phyloP scores from a whole-genome alignment of 2,888 invertebrate genomes.

The Physocephala rufipes region DNA sequence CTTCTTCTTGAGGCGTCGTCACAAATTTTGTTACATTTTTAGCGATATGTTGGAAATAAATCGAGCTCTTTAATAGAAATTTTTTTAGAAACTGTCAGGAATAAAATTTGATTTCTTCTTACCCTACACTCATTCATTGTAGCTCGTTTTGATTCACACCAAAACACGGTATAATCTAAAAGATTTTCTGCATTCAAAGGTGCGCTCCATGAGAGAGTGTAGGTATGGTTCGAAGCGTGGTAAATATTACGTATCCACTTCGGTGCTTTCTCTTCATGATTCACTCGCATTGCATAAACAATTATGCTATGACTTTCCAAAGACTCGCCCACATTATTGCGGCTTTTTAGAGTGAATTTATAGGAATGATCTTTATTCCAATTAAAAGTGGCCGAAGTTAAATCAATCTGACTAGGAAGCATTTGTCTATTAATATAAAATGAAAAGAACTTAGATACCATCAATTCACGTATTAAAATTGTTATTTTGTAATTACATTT shows the following conservation, averaged over 20 bases:
- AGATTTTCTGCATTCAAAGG: slow-evolving; percentile 63
- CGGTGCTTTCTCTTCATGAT: slow-evolving; percentile 40
- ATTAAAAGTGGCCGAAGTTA: slow-evolving; percentile 45
- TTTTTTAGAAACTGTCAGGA: slow-evolving; percentile 3
- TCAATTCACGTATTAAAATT: too few relatives aligned
- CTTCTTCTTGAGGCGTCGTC: slow-evolving; percentile 69
- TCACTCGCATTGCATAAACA: slow-evolving; percentile 40
- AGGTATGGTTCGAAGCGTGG: slow-evolving; percentile 70
- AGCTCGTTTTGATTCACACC: slow-evolving; percentile 72
- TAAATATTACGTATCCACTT: slow-evolving; percentile 74
- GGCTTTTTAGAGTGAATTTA: slow-evolving; percentile 49
- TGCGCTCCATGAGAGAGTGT: slow-evolving; percentile 77
- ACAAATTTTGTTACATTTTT: slow-evolving; percentile 48
- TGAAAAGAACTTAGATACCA: background rate
- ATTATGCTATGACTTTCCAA: slow-evolving; percentile 41
- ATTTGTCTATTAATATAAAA: slow-evolving; percentile 25
- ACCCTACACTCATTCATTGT: slow-evolving; percentile 70
- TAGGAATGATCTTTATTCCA: slow-evolving; percentile 48
- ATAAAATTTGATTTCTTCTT: slow-evolving; percentile 22
- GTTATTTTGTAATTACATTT: slow-evolving; percentile 43
- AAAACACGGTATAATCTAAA: slow-evolving; percentile 80
- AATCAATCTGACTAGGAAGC: slow-evolving; percentile 42
- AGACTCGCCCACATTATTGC: slow-evolving; percentile 49
- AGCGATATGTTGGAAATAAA: slow-evolving; percentile 70
- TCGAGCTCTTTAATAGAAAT: slow-evolving; percentile 67